Percentiles rank a stretch among this genome's conserved stretches.
Conservation (phyloP, 2,888 invertebrate species). For the Drosophila paramelanica region DNA sequence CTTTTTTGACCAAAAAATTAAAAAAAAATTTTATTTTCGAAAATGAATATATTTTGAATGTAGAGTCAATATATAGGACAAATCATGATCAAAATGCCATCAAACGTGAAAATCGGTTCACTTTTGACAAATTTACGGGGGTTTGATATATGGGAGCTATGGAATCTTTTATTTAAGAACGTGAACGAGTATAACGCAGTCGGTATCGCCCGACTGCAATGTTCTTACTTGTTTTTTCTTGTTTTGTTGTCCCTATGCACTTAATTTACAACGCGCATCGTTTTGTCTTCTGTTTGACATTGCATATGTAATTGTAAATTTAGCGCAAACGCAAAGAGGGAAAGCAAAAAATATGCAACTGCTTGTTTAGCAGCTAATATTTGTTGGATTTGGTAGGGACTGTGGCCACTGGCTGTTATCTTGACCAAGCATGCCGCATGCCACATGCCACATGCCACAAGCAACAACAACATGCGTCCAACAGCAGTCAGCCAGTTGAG, state of each 20-base stretch:
- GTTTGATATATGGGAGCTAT: too few species aligned
- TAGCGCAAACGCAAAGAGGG: conserved; percentile 13
- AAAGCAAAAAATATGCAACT: conserved; percentile 19
- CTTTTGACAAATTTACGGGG: too few species aligned
- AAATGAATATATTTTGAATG: too few species aligned
- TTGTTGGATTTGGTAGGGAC: conserved; percentile 28
- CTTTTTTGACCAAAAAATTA: too few species aligned
- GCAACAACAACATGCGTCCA: conserved; percentile 9
- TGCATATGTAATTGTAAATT: conserved; percentile 72
- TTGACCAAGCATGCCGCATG: conserved; percentile 24
- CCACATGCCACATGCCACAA: conserved; percentile 3
- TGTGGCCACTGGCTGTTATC: conserved; percentile 55
- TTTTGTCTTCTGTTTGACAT: conserved; percentile 48
- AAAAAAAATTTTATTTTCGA: too few species aligned
- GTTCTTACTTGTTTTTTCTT: not conserved
- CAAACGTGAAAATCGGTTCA: too few species aligned
- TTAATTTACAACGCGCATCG: conserved; percentile 47
- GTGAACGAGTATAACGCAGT: too few species aligned
- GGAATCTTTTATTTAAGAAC: too few species aligned
- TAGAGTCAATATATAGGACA: too few species aligned
- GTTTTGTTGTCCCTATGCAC: conserved; percentile 11
- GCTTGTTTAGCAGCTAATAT: conserved; percentile 64
- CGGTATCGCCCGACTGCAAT: too few species aligned
- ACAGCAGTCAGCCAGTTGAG: conserved; percentile 10
- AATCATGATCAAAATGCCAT: too few species aligned